phyloP scores from a whole-genome alignment of 2,888 invertebrate species.

The Polydesmus complanatus region DNA sequence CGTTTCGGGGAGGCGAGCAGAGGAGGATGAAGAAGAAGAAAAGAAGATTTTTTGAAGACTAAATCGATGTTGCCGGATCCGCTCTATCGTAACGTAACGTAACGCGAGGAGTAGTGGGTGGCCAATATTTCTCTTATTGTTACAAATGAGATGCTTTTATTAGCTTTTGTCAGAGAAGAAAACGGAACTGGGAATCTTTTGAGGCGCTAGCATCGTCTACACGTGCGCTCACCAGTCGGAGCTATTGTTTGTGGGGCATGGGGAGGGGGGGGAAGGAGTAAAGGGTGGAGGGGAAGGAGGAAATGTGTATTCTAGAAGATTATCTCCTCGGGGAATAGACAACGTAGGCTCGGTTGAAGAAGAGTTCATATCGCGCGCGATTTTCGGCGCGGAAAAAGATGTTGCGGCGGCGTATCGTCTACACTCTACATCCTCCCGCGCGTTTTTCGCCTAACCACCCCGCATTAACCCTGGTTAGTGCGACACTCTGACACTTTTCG shows the following conservation, averaged over 20 bases:
- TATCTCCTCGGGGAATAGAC: neutral
- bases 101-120: neutral
- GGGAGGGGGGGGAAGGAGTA: neutral
- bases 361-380: neutral
- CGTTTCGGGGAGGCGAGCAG: too few relatives aligned
- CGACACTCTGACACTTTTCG: too few relatives aligned
- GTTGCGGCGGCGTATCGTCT: too few relatives aligned
- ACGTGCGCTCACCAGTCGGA: too few relatives aligned
- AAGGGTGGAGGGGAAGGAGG: too few relatives aligned
- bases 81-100: too few relatives aligned
- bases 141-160: neutral
- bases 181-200: neutral
- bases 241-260: neutral
- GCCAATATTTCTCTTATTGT: neutral
- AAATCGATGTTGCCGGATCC: neutral
- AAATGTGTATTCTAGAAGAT: neutral
- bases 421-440: too few relatives aligned
- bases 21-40: neutral
- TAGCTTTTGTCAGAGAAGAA: neutral
- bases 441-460: too few relatives aligned
- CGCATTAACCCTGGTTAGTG: too few relatives aligned
- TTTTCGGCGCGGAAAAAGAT: neutral
- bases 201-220: too few relatives aligned
- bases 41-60: neutral
- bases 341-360: neutral